These are phyloP conservation scores for Augiades crinisus DNA, from an alignment of 2,888 invertebrate species.

Conservation along the genomic window DNA sequence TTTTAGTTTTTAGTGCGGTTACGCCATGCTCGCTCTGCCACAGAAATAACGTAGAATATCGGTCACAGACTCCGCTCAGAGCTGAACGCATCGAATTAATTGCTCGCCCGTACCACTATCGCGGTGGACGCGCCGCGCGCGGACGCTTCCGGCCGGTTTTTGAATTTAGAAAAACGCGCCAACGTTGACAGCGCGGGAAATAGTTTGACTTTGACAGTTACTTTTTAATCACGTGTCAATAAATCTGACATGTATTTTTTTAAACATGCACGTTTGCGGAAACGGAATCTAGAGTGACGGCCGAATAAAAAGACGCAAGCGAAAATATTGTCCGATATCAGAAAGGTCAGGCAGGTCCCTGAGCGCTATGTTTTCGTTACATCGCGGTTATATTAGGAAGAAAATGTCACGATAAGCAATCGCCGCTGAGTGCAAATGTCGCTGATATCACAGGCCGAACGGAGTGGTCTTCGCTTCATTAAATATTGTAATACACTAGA, in stretches of 20 bases:
- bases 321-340: conserved; percentile 40
- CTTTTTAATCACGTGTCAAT: conserved; percentile 29
- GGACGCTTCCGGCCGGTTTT: conserved; percentile 60
- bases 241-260: conserved; percentile 18
- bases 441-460: conserved; percentile 39
- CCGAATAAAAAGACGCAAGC: conserved; percentile 27
- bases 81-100: conserved; percentile 67
- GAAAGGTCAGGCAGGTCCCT: conserved; percentile 56
- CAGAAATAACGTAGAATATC: conserved; percentile 80
- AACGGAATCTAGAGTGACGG: conserved; percentile 21
- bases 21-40: conserved; percentile 67
- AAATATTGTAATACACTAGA: conserved; percentile 16
- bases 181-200: conserved; percentile 38
- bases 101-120: conserved; percentile 57
- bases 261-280: conserved; percentile 13
- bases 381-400: conserved; percentile 55
- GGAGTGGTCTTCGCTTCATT: conserved; percentile 15
- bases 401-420: conserved; percentile 65
- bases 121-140: conserved; percentile 65
- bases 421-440: conserved; percentile 75
- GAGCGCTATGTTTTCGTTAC: conserved; percentile 41
- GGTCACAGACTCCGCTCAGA: conserved; percentile 70
- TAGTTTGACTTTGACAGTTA: conserved; percentile 32
- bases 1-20: conserved; percentile 74
- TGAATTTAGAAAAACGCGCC: conserved; percentile 57